Base-by-base conservation (phyloP, 2,888 invertebrate genomes). In the Helicoverpa assulta region DNA sequence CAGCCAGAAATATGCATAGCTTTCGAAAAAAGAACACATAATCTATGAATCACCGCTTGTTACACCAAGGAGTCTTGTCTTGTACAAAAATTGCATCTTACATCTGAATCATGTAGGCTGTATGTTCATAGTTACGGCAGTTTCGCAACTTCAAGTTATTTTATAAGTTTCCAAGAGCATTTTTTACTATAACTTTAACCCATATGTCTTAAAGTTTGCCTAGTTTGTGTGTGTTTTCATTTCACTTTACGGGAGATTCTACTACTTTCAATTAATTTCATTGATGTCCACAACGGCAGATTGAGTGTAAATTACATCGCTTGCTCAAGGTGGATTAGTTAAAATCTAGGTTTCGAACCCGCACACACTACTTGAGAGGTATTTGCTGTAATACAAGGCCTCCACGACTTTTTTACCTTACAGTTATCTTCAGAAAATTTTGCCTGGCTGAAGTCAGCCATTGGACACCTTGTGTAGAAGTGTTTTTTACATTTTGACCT, bases 131-230 rank as follows among this genome's bases (percentile, higher is more conserved):
- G 60, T 58, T 69, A 85, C 78, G 82, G 77, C 74, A 76, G 75
- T 85, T 83, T 86, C 81, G 81, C 83, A 82, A 79, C 73, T 81
- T 78, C 67, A 78, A 69, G 72, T 68, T 78, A 83, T 73, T 79
- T 73, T 65, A 73, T 73, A 67, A 62, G 78, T 83, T 86, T 87
- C 86, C 84, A 80, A 83, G 73, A 83, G 85, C 84, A 88, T 91
- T 92, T 91, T 47, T 92, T 91, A 88, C 86, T 85, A 83, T 85
- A 85, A 47, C 78, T 82, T 86, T 83, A 81, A 65, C 79, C 80
- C 78, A 82, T 87, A 83, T 84, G 86, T 83, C 84, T 82, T 75
- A 84, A 26, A 87, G 86, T 85, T 83, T 73, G 83, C 83, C 83
- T 84, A 86, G 80, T 80, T 74, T 37, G 69, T 68, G 85, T 52